Conservation (phyloP, 2,888 invertebrate species). For the Monoplex corrugatus region DNA sequence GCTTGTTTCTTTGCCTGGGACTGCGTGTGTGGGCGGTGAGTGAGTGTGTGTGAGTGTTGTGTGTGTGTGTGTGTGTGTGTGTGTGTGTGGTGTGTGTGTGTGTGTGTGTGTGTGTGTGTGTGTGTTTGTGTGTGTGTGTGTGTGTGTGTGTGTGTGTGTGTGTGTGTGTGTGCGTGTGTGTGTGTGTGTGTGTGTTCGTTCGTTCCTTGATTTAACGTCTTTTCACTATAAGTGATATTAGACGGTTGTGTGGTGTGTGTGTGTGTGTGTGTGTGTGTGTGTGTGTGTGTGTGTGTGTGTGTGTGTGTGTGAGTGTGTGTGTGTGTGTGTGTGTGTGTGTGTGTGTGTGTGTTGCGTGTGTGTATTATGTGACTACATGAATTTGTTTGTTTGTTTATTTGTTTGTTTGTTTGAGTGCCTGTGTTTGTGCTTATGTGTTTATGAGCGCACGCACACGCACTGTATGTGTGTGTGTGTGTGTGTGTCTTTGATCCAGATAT, state of each 20-base stretch:
- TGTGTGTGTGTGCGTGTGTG: slow-evolving; percentile 12
- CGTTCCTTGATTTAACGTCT: too few relatives aligned
- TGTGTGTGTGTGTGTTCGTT: not conserved
- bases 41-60: not conserved
- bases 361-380: too few relatives aligned
- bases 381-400: not conserved
- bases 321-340: slow-evolving; percentile 1
- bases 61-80: not conserved
- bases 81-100: not conserved
- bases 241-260: not conserved
- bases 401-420: not conserved
- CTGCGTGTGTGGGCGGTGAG: not conserved
- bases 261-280: not conserved
- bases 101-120: not conserved
- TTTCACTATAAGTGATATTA: too few relatives aligned
- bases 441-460: too few relatives aligned
- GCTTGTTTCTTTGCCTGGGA: not conserved
- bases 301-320: not conserved
- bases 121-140: not conserved
- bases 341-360: not conserved
- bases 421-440: not conserved
- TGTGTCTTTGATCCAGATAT: not conserved
- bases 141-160: not conserved
- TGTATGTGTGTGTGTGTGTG: not conserved
- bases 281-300: not conserved